Evolutionary conservation across 2,113 vertebrate species (phyloP).

Genomic region (Pholis gunnellus): DNA sequence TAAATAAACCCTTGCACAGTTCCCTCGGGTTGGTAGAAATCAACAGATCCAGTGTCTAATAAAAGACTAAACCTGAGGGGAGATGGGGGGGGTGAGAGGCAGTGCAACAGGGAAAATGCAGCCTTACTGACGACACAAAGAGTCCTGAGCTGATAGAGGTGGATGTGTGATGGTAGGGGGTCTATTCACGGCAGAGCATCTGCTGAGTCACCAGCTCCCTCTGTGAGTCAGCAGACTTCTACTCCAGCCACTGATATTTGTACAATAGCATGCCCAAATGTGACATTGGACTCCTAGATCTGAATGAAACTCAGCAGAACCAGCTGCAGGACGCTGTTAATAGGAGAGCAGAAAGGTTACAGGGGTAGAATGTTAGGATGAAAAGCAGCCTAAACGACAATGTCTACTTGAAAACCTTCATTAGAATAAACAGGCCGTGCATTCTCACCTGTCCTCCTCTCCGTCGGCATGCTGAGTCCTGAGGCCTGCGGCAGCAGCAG

Average conservation of each 20-base stretch:
- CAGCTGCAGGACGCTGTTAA: background rate
- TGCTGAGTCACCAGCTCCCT: conserved; percentile 58
- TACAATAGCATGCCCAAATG: conserved; percentile 20
- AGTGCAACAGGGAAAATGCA: background rate
- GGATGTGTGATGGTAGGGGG: background rate
- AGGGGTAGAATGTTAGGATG: background rate
- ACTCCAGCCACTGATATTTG: conserved; percentile 30
- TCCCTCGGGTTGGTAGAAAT: conserved; percentile 1
- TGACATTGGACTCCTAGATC: conserved; percentile 8
- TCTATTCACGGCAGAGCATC: conserved; percentile 4
- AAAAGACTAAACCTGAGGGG: conserved; percentile 28
- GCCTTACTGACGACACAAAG: conserved; percentile 1
- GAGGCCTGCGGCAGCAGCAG: conserved; percentile 88
- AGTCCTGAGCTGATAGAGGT: conserved; percentile 9
- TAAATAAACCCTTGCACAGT: conserved; percentile 31
- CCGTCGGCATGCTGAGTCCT: conserved; percentile 91
- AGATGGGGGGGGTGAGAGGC: background rate
- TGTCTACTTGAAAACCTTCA: background rate
- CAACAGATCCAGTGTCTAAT: conserved; percentile 32
- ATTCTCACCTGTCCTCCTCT: conserved; percentile 96
- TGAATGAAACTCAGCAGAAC: conserved; percentile 8
- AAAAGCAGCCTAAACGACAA: background rate
- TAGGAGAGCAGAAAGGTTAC: background rate
- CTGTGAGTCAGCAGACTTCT: conserved; percentile 53
- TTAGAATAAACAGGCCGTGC: background rate